A percentile compares a stretch with the other conserved stretches of the same genome.
These are phyloP conservation scores for Equus przewalskii DNA, from an alignment of 2,113 vertebrate species.

Conservation along the genomic window DNA sequence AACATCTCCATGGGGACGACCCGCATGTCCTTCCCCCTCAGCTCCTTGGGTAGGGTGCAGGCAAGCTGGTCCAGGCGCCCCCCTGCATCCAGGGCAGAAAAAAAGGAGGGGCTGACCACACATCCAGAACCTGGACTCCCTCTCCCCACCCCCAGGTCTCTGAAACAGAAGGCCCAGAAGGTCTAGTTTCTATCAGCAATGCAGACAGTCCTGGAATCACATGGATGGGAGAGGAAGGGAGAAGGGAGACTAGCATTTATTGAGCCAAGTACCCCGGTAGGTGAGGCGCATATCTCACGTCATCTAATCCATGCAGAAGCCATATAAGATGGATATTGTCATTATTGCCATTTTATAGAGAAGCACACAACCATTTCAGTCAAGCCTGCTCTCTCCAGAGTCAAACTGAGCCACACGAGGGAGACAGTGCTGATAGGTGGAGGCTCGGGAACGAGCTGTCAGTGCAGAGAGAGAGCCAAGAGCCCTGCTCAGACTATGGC, in stretches of 20 bases:
- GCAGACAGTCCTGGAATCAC: neutral
- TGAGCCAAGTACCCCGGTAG: fast-evolving
- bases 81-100: conserved; percentile 87
- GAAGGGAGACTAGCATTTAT: neutral
- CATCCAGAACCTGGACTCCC: neutral
- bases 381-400: neutral
- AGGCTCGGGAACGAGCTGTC: neutral
- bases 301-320: neutral
- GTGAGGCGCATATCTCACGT: neutral
- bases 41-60: conserved; percentile 97
- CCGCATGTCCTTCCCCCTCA: conserved; percentile 97
- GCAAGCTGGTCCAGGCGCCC: conserved; percentile 97
- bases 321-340: neutral
- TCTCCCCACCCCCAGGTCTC: neutral
- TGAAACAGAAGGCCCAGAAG: neutral
- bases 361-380: neutral
- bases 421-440: fast-evolving
- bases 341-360: neutral
- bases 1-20: conserved; percentile 99
- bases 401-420: neutral
- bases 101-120: neutral
- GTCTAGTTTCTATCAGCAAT: neutral
- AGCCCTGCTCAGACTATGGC: fast-evolving
- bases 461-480: too few species aligned
- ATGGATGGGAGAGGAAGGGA: neutral